Evolutionary conservation across 2,888 invertebrate genomes (phyloP), one percentile per base, ranked within the genome.

Genomic region (Cheilosia soror): DNA sequence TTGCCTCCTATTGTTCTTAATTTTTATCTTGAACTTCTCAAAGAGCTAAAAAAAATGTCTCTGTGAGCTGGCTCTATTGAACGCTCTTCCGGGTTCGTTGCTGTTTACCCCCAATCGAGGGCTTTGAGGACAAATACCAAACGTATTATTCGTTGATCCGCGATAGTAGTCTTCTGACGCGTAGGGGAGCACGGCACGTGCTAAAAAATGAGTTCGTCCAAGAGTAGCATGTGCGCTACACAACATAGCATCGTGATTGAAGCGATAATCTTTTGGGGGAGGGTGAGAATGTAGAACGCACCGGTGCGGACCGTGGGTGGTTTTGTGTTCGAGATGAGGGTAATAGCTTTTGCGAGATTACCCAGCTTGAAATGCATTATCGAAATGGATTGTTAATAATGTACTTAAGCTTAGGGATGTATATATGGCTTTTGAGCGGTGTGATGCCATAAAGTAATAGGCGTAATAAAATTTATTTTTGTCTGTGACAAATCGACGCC

Each of bases 321-420:
- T 57, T 27, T 47, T n/a, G 9, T 33, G 20, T 37, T 42, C 49
- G 1, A 37, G 69, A 31, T 11, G 57, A 47, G 25, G 69, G 25
- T 71, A 71, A 58, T 49, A 58, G 58, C 69, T 62, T 62, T 42
- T 29, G 15, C 25, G n/a, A 42, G 66, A 49, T 58, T 75, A 49
- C 58, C 66, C 40, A 31, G 29, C 42, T 42, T 27, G n/a, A n/a
- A 76, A 65, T 58, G 66, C 47, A 78, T 82, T 71, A 60, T 42
- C 33, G 27, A 78, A 78, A 83, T 83, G 62, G 62, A 73, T 78
- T 83, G 72, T 57, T 83, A 83, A 83, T 83, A 83, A 68, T 68
- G 78, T 73, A 42, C 63, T 68, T 68, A 51, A 71, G 71, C 77
- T 68, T 29, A 15, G 55, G 42, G 55, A 42, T 42, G 66, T 47